Conservation (phyloP, 2,888 invertebrate species). For the Erebia palarica region DNA sequence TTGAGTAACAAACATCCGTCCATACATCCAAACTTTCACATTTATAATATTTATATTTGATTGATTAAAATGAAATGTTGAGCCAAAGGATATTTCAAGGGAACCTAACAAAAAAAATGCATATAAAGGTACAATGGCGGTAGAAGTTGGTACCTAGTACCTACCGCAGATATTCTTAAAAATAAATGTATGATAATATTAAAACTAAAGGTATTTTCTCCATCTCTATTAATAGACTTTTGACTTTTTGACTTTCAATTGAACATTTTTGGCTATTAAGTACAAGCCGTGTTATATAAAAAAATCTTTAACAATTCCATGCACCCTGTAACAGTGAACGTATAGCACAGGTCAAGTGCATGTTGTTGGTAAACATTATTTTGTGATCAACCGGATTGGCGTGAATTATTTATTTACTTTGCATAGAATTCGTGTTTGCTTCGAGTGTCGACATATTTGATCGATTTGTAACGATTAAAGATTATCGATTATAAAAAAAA, state of each 20-base stretch:
- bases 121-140: background rate
- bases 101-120: background rate
- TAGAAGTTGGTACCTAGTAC: too few species aligned
- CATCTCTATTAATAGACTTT: too few species aligned
- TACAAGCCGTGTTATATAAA: background rate
- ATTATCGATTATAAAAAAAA: too few species aligned
- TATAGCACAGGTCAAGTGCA: conserved; percentile 42
- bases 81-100: background rate
- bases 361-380: conserved; percentile 42
- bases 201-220: too few species aligned
- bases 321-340: conserved; percentile 31
- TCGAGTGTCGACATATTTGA: background rate
- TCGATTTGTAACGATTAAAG: conserved; percentile 8
- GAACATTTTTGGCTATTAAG: too few species aligned
- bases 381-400: conserved; percentile 35
- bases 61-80: background rate
- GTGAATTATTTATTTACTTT: conserved; percentile 32
- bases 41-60: too few species aligned
- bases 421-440: conserved; percentile 18
- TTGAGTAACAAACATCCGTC: too few species aligned
- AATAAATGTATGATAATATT: too few species aligned
- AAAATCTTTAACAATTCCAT: background rate
- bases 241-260: too few species aligned
- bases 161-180: too few species aligned
- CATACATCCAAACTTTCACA: too few species aligned